These are phyloP conservation scores for Mormyrus hasselquistii DNA, from an alignment of 2,797 vertebrate genomes.

Conservation along the genomic window DNA sequence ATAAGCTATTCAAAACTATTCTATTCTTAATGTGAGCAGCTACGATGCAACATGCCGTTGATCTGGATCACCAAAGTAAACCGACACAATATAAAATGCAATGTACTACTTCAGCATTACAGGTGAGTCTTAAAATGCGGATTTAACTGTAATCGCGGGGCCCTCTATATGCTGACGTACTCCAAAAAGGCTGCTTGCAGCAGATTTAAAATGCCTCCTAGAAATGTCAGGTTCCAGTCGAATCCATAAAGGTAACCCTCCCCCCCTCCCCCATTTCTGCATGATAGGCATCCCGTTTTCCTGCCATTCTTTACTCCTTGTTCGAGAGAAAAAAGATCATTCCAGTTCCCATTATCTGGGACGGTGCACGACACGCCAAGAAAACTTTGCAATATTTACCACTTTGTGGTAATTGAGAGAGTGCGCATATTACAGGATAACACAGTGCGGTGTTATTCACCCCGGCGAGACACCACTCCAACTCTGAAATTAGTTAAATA, in stretches of 20 bases:
- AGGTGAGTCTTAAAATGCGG: neutral
- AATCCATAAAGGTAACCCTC: neutral
- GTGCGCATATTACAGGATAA: neutral
- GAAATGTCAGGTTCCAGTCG: neutral
- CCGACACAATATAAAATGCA: neutral
- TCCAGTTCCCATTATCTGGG: neutral
- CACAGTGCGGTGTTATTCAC: neutral
- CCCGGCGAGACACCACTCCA: neutral
- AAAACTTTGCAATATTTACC: neutral
- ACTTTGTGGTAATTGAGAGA: neutral
- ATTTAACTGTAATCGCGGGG: neutral
- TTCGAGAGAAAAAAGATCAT: neutral
- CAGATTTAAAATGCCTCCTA: constrained; percentile 3
- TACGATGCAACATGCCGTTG: neutral
- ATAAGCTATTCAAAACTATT: neutral
- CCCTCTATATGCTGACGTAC: neutral
- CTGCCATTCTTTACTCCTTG: neutral
- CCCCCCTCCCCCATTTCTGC: neutral
- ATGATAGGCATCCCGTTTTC: neutral
- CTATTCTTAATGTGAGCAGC: neutral
- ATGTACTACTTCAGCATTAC: neutral
- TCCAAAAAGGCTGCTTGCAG: neutral
- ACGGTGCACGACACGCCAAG: neutral
- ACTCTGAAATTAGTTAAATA: neutral
- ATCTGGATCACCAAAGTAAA: neutral